phyloP scores from a whole-genome alignment of 2,888 invertebrate species.

The Tricholauxania praeusta region DNA sequence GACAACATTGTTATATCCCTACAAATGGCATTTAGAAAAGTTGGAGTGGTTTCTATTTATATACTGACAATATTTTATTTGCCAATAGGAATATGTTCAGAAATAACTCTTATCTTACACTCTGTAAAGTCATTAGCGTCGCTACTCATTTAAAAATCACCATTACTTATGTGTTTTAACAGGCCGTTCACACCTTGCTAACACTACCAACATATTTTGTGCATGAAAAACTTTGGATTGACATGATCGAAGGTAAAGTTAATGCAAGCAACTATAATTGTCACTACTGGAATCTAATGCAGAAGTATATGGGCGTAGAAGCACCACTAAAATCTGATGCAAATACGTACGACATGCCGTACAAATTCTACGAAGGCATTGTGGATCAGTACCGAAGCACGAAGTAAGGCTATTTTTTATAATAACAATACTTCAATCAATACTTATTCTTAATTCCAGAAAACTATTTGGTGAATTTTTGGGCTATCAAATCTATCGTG shows the following conservation, averaged over 20 bases:
- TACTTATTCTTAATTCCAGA: slow-evolving; percentile 66
- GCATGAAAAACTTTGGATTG: slow-evolving; percentile 78
- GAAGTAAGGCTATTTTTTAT: slow-evolving; percentile 46
- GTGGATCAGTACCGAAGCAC: slow-evolving; percentile 54
- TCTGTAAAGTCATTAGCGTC: background rate
- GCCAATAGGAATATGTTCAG: no score
- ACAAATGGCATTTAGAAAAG: no score
- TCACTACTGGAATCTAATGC: slow-evolving; percentile 74
- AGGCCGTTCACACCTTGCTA: slow-evolving; percentile 77
- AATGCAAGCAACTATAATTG: slow-evolving; percentile 72
- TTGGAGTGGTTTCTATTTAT: no score
- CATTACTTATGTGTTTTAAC: slow-evolving; percentile 10
- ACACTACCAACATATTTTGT: slow-evolving; percentile 78
- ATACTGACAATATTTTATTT: no score
- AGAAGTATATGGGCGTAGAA: slow-evolving; percentile 73
- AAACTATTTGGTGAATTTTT: slow-evolving; percentile 81
- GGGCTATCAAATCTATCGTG: slow-evolving; percentile 74
- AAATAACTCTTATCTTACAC: no score
- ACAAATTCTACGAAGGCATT: slow-evolving; percentile 74
- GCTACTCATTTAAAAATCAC: background rate
- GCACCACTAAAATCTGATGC: slow-evolving; percentile 73
- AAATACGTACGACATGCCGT: slow-evolving; percentile 77
- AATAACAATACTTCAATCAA: background rate
- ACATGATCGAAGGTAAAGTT: slow-evolving; percentile 70
- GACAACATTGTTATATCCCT: no score